Conservation (phyloP, 2,113 vertebrate genomes). For the Donacobius atricapilla region DNA sequence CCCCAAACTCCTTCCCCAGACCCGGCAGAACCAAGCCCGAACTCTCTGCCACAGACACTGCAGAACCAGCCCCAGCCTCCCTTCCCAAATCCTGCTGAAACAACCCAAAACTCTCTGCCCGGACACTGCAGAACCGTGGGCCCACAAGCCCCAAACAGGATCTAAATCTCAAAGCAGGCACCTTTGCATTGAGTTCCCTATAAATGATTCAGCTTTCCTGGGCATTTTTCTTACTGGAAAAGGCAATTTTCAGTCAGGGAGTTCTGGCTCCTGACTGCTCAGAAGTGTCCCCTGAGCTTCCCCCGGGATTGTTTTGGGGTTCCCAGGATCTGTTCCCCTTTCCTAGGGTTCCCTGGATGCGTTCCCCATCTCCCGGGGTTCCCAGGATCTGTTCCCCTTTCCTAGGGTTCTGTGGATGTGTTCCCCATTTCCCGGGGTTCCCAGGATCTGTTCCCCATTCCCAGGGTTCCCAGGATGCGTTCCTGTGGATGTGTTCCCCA, state of each 20-base stretch:
- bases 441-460: no score
- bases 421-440: neutral
- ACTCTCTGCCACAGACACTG: fast-evolving
- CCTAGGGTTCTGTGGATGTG: no score
- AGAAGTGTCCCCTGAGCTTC: neutral
- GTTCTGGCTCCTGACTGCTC: neutral
- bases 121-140: neutral
- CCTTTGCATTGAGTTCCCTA: neutral
- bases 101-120: no score
- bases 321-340: neutral
- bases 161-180: neutral
- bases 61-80: no score
- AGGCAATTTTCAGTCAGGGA: neutral
- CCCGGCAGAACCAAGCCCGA: neutral
- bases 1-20: neutral
- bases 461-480: no score
- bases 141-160: neutral
- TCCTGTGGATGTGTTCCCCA: neutral
- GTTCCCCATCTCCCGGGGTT: neutral
- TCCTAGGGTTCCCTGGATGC: no score
- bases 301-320: neutral
- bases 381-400: no score
- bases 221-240: neutral
- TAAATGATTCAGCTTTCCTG: fast-evolving
- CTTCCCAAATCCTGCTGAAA: fast-evolving